Percentiles rank a stretch among this genome's conserved stretches.
Conservation (phyloP, 1,140 invertebrate species). For the Aphis gossypii region DNA sequence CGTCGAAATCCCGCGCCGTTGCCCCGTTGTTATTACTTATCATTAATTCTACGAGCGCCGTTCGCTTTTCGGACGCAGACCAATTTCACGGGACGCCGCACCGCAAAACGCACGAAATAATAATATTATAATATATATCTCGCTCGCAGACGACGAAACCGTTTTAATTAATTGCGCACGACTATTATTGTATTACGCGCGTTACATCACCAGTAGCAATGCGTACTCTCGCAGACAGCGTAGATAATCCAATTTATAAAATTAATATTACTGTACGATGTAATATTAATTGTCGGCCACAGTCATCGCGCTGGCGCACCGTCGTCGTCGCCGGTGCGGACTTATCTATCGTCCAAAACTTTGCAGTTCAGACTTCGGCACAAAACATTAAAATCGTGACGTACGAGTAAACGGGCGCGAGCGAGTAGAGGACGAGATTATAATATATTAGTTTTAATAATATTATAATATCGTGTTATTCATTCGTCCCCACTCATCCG, state of each 20-base stretch:
- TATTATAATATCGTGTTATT: background rate
- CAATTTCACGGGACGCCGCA: background rate
- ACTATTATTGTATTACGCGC: background rate
- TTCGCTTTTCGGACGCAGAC: background rate
- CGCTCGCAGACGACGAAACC: background rate
- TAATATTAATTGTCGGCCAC: background rate
- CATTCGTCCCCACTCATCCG: background rate
- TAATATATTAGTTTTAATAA: no score
- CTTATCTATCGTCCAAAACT: background rate
- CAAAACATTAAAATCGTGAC: background rate
- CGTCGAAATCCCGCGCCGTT: background rate
- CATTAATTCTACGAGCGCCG: background rate
- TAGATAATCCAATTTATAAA: constrained; percentile 10
- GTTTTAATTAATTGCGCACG: background rate
- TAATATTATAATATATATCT: background rate
- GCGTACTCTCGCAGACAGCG: background rate
- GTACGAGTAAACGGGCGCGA: no score
- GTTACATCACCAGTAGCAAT: background rate
- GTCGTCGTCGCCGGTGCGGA: background rate
- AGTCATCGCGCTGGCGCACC: background rate
- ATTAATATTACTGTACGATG: background rate
- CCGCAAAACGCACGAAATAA: background rate
- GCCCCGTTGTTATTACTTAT: background rate
- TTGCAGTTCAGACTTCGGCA: background rate
- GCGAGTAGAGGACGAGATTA: background rate